Percentiles rank a stretch among this genome's conserved stretches.
These are phyloP conservation scores for Temnothorax rugatulus DNA, from an alignment of 2,888 invertebrate genomes.

Conservation along the genomic window DNA sequence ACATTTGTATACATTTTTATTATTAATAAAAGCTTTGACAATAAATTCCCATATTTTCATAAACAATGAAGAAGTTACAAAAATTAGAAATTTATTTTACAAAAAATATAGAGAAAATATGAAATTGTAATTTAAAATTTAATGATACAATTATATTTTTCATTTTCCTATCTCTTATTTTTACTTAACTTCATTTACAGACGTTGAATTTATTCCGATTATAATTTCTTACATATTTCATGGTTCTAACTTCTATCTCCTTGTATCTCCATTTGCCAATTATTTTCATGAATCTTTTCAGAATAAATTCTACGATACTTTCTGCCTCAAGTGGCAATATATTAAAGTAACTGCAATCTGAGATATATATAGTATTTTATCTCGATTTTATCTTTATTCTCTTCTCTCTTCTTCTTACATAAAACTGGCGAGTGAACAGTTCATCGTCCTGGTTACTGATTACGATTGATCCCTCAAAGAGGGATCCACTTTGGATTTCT, in stretches of 20 bases:
- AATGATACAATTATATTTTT: neutral
- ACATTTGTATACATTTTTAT: neutral
- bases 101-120: neutral
- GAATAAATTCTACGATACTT: neutral
- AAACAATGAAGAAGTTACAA: neutral
- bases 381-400: too few species aligned
- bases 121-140: constrained; percentile 2
- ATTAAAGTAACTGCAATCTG: neutral
- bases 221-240: neutral
- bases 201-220: neutral
- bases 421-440: neutral
- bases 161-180: neutral
- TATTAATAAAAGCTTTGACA: neutral
- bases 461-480: neutral
- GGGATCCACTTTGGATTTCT: constrained; percentile 33
- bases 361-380: neutral
- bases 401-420: neutral
- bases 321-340: neutral
- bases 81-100: neutral
- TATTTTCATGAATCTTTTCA: constrained; percentile 13
- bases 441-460: neutral
- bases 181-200: neutral
- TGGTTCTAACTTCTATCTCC: neutral
- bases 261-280: neutral
- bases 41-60: neutral